These are phyloP conservation scores for Anisognathus igniventris DNA, from an alignment of 2,797 vertebrate species.

Conservation along the genomic window DNA sequence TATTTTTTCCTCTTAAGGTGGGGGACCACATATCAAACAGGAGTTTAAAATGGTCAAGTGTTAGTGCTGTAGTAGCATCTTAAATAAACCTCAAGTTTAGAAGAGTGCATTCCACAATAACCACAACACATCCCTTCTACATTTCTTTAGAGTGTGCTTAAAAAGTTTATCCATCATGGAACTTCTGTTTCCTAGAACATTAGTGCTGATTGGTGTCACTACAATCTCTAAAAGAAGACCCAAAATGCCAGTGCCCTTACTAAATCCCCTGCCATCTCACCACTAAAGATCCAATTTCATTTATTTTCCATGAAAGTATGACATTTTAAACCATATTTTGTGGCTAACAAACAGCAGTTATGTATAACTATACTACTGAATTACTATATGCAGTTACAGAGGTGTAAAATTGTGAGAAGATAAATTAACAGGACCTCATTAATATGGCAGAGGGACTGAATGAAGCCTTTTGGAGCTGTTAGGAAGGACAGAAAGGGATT, in stretches of 20 bases:
- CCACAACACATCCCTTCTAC: background rate
- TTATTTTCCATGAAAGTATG: background rate
- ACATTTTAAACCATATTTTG: background rate
- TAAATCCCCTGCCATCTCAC: background rate
- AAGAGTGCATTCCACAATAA: background rate
- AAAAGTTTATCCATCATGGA: background rate
- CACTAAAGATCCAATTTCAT: background rate
- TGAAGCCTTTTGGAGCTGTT: background rate
- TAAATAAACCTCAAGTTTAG: background rate
- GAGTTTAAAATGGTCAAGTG: too few relatives aligned
- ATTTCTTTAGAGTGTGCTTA: background rate
- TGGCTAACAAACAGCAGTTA: background rate
- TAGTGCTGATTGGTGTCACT: background rate
- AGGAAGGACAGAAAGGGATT: background rate
- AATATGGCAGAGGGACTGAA: background rate
- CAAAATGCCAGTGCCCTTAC: background rate
- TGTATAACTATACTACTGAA: background rate
- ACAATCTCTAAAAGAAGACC: background rate
- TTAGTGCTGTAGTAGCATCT: background rate
- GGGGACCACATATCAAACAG: accelerated
- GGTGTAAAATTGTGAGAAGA: background rate
- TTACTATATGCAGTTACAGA: background rate
- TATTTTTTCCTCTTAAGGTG: background rate
- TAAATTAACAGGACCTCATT: background rate
- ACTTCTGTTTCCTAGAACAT: background rate